These are phyloP conservation scores for Semaprochilodus insignis DNA, from an alignment of 2,797 vertebrate genomes.

Conservation along the genomic window DNA sequence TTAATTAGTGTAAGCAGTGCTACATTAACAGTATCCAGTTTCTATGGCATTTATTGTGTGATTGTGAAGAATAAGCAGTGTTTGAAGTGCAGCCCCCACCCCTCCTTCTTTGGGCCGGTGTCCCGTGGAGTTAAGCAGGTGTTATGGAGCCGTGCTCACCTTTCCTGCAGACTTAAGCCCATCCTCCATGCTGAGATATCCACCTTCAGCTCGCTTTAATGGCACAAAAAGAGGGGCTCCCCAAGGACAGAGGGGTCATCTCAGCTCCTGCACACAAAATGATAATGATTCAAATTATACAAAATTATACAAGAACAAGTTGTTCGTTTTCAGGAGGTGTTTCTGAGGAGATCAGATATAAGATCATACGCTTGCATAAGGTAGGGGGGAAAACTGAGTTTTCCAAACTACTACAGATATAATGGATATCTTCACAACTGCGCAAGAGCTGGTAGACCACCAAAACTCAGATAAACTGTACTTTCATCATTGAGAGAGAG, in stretches of 20 bases:
- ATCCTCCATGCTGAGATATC: slow-evolving; percentile 65
- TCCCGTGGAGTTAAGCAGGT: slow-evolving; percentile 63
- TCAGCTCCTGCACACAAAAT: slow-evolving; percentile 27
- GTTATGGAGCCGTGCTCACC: slow-evolving; percentile 67
- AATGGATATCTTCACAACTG: too few relatives aligned
- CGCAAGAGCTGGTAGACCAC: too few relatives aligned
- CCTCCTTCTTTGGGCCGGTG: background rate
- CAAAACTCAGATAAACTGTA: too few relatives aligned
- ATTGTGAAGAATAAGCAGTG: background rate
- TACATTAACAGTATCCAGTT: background rate
- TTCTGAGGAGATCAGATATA: too few relatives aligned
- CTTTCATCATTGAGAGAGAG: too few relatives aligned
- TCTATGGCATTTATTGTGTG: background rate
- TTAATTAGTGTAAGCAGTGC: background rate
- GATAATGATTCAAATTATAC: slow-evolving; percentile 28
- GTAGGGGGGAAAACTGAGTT: too few relatives aligned
- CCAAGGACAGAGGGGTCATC: slow-evolving; percentile 55
- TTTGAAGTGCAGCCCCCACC: slow-evolving; percentile 8
- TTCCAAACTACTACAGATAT: too few relatives aligned
- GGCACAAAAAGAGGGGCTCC: slow-evolving; percentile 67
- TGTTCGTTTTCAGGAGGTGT: too few relatives aligned
- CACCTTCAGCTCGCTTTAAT: slow-evolving; percentile 84
- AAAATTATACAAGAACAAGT: slow-evolving; percentile 7
- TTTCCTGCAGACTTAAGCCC: slow-evolving; percentile 72
- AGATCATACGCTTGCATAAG: too few relatives aligned